Percentiles rank a stretch among this genome's conserved stretches.
phyloP scores from a whole-genome alignment of 1,140 invertebrate genomes.

The Cyclina sinensis region DNA sequence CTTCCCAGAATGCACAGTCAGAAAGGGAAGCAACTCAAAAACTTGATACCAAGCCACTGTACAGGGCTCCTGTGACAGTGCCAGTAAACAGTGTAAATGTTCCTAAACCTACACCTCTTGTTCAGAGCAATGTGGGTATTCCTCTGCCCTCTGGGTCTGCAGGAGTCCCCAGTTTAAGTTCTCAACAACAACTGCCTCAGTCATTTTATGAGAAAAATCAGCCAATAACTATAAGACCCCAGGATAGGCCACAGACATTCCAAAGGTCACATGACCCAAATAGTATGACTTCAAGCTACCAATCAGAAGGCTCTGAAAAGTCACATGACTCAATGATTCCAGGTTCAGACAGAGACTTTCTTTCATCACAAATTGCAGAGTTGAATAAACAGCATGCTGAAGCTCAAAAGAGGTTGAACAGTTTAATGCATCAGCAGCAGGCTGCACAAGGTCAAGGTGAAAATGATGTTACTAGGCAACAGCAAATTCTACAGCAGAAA shows the following conservation, averaged over 20 bases:
- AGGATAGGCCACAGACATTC: constrained; percentile 57
- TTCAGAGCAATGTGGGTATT: constrained; percentile 78
- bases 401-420: constrained; percentile 77
- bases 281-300: background rate
- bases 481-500: constrained; percentile 52
- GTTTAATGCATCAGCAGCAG: constrained; percentile 72
- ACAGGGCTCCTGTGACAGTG: constrained; percentile 27
- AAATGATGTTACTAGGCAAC: constrained; percentile 68
- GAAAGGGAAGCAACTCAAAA: background rate
- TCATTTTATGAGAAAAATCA: constrained; percentile 56
- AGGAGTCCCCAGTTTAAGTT: constrained; percentile 7
- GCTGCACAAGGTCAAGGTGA: constrained; percentile 56
- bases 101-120: constrained; percentile 78
- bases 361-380: constrained; percentile 79
- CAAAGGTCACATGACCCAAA: constrained; percentile 28
- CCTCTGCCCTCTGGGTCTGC: constrained; percentile 28
- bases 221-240: constrained; percentile 41
- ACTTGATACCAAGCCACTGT: background rate
- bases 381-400: constrained; percentile 81
- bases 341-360: constrained; percentile 66
- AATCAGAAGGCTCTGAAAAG: constrained; percentile 10
- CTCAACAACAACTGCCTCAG: constrained; percentile 18
- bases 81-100: constrained; percentile 75
- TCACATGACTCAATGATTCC: constrained; percentile 37
- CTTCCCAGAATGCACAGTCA: background rate